Conservation (phyloP, 1,140 invertebrate species). For the Drosophila orena region DNA sequence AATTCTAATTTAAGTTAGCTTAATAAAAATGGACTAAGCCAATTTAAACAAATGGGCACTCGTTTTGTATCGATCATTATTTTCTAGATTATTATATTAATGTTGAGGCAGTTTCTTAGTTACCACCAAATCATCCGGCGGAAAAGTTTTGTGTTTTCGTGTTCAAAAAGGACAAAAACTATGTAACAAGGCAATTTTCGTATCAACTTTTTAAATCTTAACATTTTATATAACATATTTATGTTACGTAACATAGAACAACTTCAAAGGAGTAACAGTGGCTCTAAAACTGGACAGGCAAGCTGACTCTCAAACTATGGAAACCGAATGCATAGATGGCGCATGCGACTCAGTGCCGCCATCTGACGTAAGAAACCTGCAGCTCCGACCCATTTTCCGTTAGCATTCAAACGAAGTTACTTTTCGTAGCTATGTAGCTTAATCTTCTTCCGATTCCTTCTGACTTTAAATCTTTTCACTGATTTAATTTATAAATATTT, state of each 20-base stretch:
- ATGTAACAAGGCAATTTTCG: not conserved
- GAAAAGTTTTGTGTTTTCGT: too few species aligned
- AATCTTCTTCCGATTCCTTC: not conserved
- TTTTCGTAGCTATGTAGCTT: not conserved
- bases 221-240: not conserved
- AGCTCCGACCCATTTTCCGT: constrained; percentile 8
- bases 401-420: not conserved
- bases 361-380: constrained; percentile 52
- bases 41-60: too few species aligned
- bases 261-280: constrained; percentile 68
- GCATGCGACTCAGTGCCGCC: constrained; percentile 50
- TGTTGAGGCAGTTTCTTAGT: too few species aligned
- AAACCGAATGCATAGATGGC: constrained; percentile 62
- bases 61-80: too few species aligned
- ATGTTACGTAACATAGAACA: constrained; percentile 14
- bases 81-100: too few species aligned
- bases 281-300: constrained; percentile 33
- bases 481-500: not conserved
- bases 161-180: not conserved
- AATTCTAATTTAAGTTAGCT: too few species aligned
- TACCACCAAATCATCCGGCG: too few species aligned
- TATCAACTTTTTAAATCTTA: not conserved
- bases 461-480: not conserved
- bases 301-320: constrained; percentile 41
- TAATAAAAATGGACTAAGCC: too few species aligned